These are phyloP conservation scores for Canis aureus DNA, from an alignment of 2,113 vertebrate species.

Conservation along the genomic window DNA sequence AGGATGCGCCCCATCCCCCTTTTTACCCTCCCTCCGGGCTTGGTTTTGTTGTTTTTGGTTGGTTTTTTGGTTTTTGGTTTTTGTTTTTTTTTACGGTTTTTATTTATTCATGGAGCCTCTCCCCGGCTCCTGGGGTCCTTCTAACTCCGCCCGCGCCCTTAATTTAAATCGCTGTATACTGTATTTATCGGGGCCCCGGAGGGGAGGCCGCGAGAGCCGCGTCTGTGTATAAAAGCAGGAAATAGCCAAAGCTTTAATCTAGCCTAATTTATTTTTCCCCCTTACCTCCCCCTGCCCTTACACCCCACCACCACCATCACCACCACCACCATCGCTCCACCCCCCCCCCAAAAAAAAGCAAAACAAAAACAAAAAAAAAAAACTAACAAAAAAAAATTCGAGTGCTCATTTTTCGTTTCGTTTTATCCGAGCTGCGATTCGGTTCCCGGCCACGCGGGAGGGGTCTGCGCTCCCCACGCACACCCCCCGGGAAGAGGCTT, in stretches of 20 bases:
- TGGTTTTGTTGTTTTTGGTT: slow-evolving; percentile 13
- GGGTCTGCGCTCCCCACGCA: slow-evolving; percentile 67
- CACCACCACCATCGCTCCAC: neutral
- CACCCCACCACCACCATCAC: too few relatives aligned
- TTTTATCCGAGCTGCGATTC: slow-evolving; percentile 78
- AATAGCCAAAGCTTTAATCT: slow-evolving; percentile 90
- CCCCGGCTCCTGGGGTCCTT: slow-evolving; percentile 77
- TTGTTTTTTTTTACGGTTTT: slow-evolving; percentile 73
- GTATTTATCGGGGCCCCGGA: slow-evolving; percentile 87
- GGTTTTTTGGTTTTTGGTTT: too few relatives aligned
- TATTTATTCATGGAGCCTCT: slow-evolving; percentile 83
- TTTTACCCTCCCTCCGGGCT: slow-evolving; percentile 70
- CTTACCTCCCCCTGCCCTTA: neutral
- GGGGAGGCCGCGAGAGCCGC: slow-evolving; percentile 84
- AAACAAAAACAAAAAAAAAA: slow-evolving; percentile 67
- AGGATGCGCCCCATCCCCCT: slow-evolving; percentile 60
- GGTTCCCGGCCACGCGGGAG: slow-evolving; percentile 71
- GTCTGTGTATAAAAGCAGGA: slow-evolving; percentile 86
- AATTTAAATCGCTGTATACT: slow-evolving; percentile 87
- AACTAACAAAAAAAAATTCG: slow-evolving; percentile 72
- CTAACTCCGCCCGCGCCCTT: slow-evolving; percentile 84
- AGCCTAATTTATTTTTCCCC: slow-evolving; percentile 86
- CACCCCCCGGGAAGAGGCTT: slow-evolving; percentile 62
- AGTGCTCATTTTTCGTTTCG: slow-evolving; percentile 82
- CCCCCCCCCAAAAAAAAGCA: slow-evolving; percentile 4